Percentiles rank a stretch among this genome's conserved stretches.
phyloP scores from a whole-genome alignment of 1,140 invertebrate genomes.

The Onthophagus taurus region DNA sequence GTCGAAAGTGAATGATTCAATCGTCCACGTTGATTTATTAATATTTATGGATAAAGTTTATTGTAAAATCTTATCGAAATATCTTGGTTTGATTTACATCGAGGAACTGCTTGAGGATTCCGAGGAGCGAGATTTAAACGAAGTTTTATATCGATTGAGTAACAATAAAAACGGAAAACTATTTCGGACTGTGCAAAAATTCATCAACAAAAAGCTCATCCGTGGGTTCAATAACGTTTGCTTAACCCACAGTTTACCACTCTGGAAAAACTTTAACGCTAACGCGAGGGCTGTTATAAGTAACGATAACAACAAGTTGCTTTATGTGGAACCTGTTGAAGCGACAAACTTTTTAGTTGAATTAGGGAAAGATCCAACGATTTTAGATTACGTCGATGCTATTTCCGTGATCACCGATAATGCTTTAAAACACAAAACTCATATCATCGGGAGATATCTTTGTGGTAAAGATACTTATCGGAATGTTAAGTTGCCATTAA shows the following conservation, averaged over 20 bases:
- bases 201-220: too few relatives aligned
- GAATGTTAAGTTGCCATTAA: too few relatives aligned
- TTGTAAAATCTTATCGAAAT: too few relatives aligned
- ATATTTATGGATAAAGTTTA: too few relatives aligned
- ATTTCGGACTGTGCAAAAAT: too few relatives aligned
- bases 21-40: constrained; percentile 10
- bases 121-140: too few relatives aligned
- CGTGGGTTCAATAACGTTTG: constrained; percentile 12
- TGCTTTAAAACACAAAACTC: constrained; percentile 10
- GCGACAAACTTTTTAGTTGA: constrained; percentile 12
- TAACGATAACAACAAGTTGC: constrained; percentile 3
- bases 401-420: constrained; percentile 16
- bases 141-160: too few relatives aligned
- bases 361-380: constrained; percentile 14
- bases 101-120: too few relatives aligned
- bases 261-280: constrained; percentile 13
- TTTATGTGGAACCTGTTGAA: constrained; percentile 7
- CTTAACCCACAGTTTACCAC: constrained; percentile 8
- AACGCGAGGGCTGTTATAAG: constrained; percentile 10
- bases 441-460: constrained; percentile 17
- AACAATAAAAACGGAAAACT: too few relatives aligned
- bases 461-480: constrained; percentile 15
- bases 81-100: too few relatives aligned
- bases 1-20: constrained; percentile 5
- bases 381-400: constrained; percentile 13